Evolutionary conservation across 2,113 vertebrate genomes (phyloP), one percentile per base, ranked within the genome.

Genomic region (Danionella cerebrum): DNA sequence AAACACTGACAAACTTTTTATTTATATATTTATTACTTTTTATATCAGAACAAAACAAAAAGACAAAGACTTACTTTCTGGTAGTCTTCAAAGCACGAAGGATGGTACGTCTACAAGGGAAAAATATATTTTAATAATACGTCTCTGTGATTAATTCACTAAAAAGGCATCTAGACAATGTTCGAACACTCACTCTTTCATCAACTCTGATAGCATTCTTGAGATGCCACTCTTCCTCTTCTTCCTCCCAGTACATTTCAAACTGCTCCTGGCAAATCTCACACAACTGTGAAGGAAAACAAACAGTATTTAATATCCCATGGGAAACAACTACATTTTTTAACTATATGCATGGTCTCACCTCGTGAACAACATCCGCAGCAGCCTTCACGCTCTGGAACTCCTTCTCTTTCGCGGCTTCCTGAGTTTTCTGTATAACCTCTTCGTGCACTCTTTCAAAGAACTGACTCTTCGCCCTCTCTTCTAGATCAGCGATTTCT

Each of bases 181-280:
- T 11, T 14, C 4, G 12, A 55, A 27, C 22, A 33, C 44, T 2
- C 68, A 98, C 96, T 92, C 95, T 97, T 76, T 89, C 94, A 36
- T 97, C 95, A 9, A 95, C 94, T 81, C 92, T 80, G 78, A 99
- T 85, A 14, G 96, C 96, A 73, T 99, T 92, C 83, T 94, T 99
- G 63, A 99, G 85, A 71, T 98, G 96, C 96, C 96, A 99, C 70
- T 99, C 96, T 65, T 99, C 96, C 75, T 99, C 96, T 4, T 99
- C 96, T 78, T 99, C 96, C 78, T 98, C 96, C 96, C 96, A 99
- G 65, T 97, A 97, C 50, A 94, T 95, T 85, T 99, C 96, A 86
- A 99, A 98, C 24, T 93, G 86, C 77, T 99, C 96, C 81, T 95
- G 94, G 69, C 96, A 99, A 78, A 98, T 99, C 80, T 99, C 96